Percentiles rank a stretch among this genome's conserved stretches.
phyloP scores from a whole-genome alignment of 2,797 vertebrate genomes.

The Liparis tanakae region DNA sequence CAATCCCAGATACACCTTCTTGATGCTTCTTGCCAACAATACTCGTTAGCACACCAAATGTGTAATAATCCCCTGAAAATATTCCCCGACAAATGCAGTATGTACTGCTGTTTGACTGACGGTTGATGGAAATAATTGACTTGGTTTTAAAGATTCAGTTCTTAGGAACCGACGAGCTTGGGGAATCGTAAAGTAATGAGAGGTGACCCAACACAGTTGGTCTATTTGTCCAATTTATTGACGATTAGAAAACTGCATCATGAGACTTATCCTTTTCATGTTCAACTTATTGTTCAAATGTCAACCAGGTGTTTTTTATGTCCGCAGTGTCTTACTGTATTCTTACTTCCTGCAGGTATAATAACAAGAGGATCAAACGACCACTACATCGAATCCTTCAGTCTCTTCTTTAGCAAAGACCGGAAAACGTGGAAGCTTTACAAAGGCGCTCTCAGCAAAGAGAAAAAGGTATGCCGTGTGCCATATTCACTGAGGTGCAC shows the following conservation, averaged over 20 bases:
- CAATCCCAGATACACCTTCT: neutral
- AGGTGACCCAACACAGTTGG: neutral
- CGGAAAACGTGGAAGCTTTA: slow-evolving; percentile 86
- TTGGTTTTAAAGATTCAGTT: neutral
- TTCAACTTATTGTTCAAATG: neutral
- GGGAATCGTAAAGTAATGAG: neutral
- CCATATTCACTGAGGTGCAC: neutral
- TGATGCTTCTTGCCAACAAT: neutral
- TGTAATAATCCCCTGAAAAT: slow-evolving; percentile 7
- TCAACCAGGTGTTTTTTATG: neutral
- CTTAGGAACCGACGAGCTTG: neutral
- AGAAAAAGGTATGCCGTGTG: slow-evolving; percentile 80
- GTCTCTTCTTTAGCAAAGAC: slow-evolving; percentile 85
- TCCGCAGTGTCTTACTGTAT: neutral
- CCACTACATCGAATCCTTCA: slow-evolving; percentile 81
- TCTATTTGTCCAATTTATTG: neutral
- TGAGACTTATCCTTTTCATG: neutral
- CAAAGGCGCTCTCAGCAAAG: slow-evolving; percentile 79
- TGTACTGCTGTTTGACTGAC: neutral
- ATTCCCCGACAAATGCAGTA: neutral
- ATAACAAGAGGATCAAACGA: slow-evolving; percentile 82
- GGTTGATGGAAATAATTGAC: neutral
- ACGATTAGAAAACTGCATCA: neutral
- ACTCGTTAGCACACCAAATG: neutral
- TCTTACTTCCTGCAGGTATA: slow-evolving; percentile 77